Evolutionary conservation across 1,140 invertebrate species (phyloP), one percentile per base, ranked within the genome.

Genomic region (Drosophila sturtevanti): DNA sequence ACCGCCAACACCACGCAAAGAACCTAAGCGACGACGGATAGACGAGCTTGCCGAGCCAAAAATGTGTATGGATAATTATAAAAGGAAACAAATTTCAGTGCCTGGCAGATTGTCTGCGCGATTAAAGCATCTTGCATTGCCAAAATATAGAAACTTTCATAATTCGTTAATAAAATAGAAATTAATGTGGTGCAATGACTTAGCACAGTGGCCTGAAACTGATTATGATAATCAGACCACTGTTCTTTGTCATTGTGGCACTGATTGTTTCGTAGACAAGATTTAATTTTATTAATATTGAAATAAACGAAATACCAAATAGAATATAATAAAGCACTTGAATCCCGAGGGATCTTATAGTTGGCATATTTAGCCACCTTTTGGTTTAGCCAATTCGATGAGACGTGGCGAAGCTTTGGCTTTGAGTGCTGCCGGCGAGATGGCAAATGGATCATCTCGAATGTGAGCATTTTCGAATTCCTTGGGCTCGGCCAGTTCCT

Each of bases 401-500:
- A 93, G 92, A 11, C 93, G 86, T 11, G 92, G 91, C 27, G 92
- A 92, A 16, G 93, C 77, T 62, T 92, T 92, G 51, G 92, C 92
- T 62, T 93, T 93, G n/a, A 93, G 78, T 1, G 92, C 93, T 21
- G 89, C 89, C 2, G 79, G 81, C 7, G 89, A 91, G 7, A 91
- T 91, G 18, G 72, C 75, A 31, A 87, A 90, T 0, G 89, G 89
- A 79, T 91, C 86, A 21, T 89, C 85, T 22, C 89, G 84, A 35
- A 91, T 91, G 55, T 91, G 89, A 0, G 77, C 77, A 24, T 91
- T 91, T 41, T 91, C 89, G 48, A 82, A 91, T 37, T 91, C 89
- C 37, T 89, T 91, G 7, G 93, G 92, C 72, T 93, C 93, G 7
- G 93, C 92, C 59, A 93, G 72, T 65, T 93, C 91, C 52, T 92